Base-by-base conservation (phyloP, 2,888 invertebrate species). In the Lasius fuliginosus region DNA sequence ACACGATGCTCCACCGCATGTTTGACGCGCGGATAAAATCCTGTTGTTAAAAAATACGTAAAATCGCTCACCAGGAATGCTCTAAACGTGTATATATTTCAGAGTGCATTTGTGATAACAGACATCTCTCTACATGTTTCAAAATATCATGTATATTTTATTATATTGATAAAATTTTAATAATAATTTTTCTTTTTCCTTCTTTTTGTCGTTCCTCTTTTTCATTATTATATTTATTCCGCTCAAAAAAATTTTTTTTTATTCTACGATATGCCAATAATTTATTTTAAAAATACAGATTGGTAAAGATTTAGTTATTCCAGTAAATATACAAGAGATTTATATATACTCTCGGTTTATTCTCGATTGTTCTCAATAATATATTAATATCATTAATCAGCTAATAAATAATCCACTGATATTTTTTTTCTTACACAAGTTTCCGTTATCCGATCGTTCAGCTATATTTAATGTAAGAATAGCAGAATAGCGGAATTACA, bases 401-500 rank as follows among this genome's bases (percentile, higher is more conserved):
- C 11, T 30, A 69, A n/a, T 74, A 76, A 86, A 86, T 86, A 85
- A 86, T 84, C 69, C 82, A 73, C 69, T 82, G 65, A 76, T 85
- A 71, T 77, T 86, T 85, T 71, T 85, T 83, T 84, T 86, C 74
- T 67, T 83, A 74, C 83, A 85, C 81, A 84, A 86, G 77, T 33
- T 74, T 86, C 8, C n/a, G 8, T 53, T 53, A 53, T 8, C n/a
- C 8, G 8, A 53, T 53, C 8, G 18, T 49, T 49, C 8, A 49
- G n/a, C 8, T 60, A 62, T 15, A 40, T 36, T 85, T 86, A 68
- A 67, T 85, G 84, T 85, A 71, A 65, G 79, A 79, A 82, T 75
- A 86, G 82, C 76, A 23, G 23, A 23, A 23, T 64, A 87, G 88
- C 83, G 82, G 82, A 90, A 88, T 90, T 90, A 85, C 83, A 87